Base-by-base conservation (phyloP, 2,797 vertebrate genomes). In the Epinephelus awoara region DNA sequence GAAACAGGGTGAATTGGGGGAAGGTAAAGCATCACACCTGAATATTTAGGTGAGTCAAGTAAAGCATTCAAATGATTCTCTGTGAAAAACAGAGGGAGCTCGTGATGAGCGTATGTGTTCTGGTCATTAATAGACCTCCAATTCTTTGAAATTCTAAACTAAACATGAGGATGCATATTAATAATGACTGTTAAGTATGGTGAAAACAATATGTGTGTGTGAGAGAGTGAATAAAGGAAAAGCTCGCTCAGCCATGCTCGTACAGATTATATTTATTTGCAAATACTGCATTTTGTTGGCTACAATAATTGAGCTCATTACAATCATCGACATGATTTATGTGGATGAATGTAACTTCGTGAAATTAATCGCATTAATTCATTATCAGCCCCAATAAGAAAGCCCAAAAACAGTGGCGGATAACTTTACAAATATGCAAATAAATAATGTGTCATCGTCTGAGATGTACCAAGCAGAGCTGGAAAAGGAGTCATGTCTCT, bases 401-500 rank as follows among this genome's bases (percentile, higher is more conserved):
- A 67, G 13, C 14, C 8, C 11, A 5, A 46, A 68, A 67, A 66
- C 17, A 40, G 59, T 1, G 21, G 27, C 68, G 23, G 27, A 51
- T 50, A 69, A 66, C 5, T 70, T 79, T 52, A 49, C 38, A 66
- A 80, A 82, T 57, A 77, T 80, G 51, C 61, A 72, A 85, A 85
- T 82, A 76, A 81, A 80, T 74, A 65, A 77, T 84, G 27, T 80
- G 67, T 79, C 65, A 72, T 11, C 47, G 65, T 78, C 80, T 86
- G 83, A 93, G 89, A 92, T 82, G 70, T 79, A 87, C 70, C 74
- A 82, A 83, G 75, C 67, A 63, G 80, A 88, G 81, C 75, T 88
- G 80, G 81, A 75, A 81, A 89, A 90, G 85, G 80, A 88, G 78
- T 88, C 82, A 74, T 86, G 80, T 80, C 61, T 86, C 88, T 93